Conservation (phyloP, 2,113 vertebrate genomes). For the Eudorcas thomsonii region DNA sequence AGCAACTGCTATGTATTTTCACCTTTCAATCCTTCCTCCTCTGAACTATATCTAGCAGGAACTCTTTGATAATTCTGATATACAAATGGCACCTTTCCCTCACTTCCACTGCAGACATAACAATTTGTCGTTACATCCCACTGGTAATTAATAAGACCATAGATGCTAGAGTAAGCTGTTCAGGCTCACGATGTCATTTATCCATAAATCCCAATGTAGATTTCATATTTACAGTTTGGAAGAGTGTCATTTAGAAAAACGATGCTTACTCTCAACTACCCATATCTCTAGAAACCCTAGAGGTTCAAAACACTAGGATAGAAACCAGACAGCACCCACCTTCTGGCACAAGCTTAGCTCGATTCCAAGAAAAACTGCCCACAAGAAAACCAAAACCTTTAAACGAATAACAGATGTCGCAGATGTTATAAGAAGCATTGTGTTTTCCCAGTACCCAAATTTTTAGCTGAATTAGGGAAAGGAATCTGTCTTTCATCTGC, state of each 20-base stretch:
- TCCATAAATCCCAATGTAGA: constrained; percentile 22
- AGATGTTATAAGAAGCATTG: constrained; percentile 46
- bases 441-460: constrained; percentile 33
- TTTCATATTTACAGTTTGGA: neutral
- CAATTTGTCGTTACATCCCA: neutral
- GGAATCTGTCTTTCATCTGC: constrained; percentile 60
- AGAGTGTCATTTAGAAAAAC: neutral
- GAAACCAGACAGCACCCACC: neutral
- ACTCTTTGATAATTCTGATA: neutral
- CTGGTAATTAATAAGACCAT: neutral
- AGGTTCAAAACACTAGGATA: neutral
- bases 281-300: constrained; percentile 27
- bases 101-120: neutral
- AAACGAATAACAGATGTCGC: constrained; percentile 54
- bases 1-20: neutral
- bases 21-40: neutral
- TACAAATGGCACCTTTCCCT: neutral
- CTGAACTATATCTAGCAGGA: neutral
- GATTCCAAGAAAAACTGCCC: constrained; percentile 56
- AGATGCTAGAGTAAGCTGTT: neutral
- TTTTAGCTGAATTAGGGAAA: constrained; percentile 58
- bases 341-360: neutral
- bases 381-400: constrained; percentile 18
- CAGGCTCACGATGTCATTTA: neutral
- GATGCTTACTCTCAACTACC: neutral